A percentile compares a stretch with the other conserved stretches of the same genome.
These are phyloP conservation scores for Tupaia tana DNA, from an alignment of 2,113 vertebrate genomes.

Conservation along the genomic window DNA sequence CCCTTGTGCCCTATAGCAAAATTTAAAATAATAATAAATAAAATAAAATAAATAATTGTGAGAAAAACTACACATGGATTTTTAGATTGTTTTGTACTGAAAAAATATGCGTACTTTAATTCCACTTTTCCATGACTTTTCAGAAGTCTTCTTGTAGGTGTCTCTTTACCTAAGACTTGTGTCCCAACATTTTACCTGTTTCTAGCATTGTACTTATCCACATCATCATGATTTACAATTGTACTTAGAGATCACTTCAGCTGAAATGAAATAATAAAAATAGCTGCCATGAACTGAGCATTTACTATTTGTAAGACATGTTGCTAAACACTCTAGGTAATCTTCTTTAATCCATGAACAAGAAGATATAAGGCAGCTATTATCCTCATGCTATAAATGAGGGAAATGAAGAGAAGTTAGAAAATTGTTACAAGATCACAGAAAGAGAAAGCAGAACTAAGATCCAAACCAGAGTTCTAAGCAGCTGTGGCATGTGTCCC, in stretches of 20 bases:
- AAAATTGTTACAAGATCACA: not conserved
- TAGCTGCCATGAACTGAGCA: not conserved
- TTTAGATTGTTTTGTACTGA: too few relatives aligned
- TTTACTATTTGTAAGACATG: not conserved
- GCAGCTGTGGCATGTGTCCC: too few relatives aligned
- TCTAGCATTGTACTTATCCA: not conserved
- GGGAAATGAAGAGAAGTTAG: not conserved
- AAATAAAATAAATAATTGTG: too few relatives aligned
- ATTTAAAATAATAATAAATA: too few relatives aligned
- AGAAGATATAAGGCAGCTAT: not conserved
- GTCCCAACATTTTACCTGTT: not conserved
- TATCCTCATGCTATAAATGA: not conserved
- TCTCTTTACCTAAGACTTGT: not conserved
- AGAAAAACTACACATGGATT: too few relatives aligned
- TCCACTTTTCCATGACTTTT: too few relatives aligned
- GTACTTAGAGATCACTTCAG: not conserved
- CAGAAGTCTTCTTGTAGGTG: not conserved
- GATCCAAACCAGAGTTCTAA: not conserved
- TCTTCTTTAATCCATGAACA: not conserved
- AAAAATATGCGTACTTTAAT: too few relatives aligned
- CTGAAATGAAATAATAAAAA: slow-evolving; percentile 13
- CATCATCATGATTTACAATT: not conserved
- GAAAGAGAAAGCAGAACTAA: not conserved
- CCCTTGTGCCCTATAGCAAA: too few relatives aligned
- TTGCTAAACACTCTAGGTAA: not conserved